phyloP scores from a whole-genome alignment of 1,140 invertebrate genomes.

The Tribolium castaneum region DNA sequence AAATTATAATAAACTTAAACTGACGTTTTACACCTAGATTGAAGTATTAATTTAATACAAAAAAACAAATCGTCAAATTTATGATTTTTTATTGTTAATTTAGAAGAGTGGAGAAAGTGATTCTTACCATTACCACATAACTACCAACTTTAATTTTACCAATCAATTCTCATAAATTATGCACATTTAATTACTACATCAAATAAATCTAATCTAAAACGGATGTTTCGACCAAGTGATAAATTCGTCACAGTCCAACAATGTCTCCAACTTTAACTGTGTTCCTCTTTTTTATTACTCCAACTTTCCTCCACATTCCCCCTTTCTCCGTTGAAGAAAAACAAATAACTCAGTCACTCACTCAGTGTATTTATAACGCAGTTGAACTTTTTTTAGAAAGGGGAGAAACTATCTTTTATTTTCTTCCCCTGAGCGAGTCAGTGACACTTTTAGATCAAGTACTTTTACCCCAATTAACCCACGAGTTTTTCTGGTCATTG shows the following conservation, averaged over 20 bases:
- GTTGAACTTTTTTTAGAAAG: neutral
- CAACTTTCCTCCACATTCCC: neutral
- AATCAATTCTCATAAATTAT: too few species aligned
- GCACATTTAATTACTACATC: too few species aligned
- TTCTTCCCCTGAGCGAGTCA: neutral
- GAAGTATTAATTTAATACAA: too few species aligned
- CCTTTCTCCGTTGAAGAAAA: neutral
- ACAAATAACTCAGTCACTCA: neutral
- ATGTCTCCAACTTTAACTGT: neutral
- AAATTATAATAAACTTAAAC: too few species aligned
- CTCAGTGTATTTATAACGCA: neutral
- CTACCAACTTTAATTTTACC: too few species aligned
- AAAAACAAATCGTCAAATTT: too few species aligned
- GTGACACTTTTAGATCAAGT: neutral
- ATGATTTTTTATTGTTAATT: too few species aligned
- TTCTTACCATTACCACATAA: too few species aligned
- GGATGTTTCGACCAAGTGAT: neutral
- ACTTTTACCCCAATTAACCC: neutral
- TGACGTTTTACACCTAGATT: too few species aligned
- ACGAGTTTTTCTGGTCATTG: neutral
- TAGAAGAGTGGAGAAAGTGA: too few species aligned
- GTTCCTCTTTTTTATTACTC: neutral
- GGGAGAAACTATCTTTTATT: neutral
- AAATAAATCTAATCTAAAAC: slow-evolving; percentile 1
- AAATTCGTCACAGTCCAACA: neutral